Evolutionary conservation across 2,113 vertebrate species (phyloP).

Genomic region (Thryonomys swinderianus): DNA sequence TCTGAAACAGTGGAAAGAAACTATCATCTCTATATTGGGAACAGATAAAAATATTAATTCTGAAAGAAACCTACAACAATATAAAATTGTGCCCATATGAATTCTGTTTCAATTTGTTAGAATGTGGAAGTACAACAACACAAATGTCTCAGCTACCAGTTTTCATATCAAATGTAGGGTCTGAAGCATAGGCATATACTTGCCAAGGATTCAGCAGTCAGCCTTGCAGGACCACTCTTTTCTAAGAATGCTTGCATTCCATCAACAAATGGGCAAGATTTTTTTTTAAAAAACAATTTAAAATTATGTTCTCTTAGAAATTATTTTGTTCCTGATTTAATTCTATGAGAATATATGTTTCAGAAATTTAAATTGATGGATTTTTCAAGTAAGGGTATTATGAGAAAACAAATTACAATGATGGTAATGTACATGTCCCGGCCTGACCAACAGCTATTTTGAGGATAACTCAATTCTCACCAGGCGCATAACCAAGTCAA

Average conservation of each 20-base stretch:
- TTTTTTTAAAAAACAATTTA: background rate
- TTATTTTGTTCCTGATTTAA: background rate
- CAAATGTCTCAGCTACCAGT: background rate
- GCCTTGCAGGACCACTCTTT: conserved; percentile 53
- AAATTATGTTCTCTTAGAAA: background rate
- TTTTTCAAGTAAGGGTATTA: conserved; percentile 20
- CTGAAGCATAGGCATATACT: conserved; percentile 12
- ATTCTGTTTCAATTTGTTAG: background rate
- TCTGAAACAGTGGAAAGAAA: conserved; percentile 38
- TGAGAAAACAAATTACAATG: conserved; percentile 16
- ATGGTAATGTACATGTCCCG: background rate
- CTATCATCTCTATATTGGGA: conserved; percentile 31
- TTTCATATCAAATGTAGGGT: conserved; percentile 18
- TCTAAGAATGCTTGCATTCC: conserved; percentile 25
- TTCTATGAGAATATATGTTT: background rate
- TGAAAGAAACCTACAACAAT: conserved; percentile 45
- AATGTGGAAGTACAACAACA: conserved; percentile 18
- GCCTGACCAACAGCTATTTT: background rate
- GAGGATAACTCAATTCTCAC: background rate
- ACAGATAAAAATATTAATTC: conserved; percentile 55
- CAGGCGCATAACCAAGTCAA: background rate
- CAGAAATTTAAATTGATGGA: conserved; percentile 31
- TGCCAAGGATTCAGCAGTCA: conserved; percentile 45
- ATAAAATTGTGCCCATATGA: conserved; percentile 9
- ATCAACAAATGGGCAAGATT: background rate